phyloP scores from a whole-genome alignment of 1,140 invertebrate species.

The Neodiprion virginianus region DNA sequence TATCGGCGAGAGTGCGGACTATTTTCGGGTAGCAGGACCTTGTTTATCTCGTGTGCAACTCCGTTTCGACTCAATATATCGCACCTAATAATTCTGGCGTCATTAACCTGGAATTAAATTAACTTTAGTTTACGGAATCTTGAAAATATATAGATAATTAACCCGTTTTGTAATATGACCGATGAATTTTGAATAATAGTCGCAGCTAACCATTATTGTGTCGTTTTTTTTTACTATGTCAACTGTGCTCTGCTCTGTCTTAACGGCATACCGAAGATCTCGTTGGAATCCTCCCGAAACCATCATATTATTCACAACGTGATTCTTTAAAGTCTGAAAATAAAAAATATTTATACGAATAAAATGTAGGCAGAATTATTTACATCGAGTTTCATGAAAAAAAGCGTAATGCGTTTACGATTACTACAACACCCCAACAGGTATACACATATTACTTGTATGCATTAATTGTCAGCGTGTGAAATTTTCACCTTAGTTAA shows the following conservation, averaged over 20 bases:
- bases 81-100: constrained; percentile 52
- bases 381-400: not conserved
- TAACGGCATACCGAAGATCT: constrained; percentile 53
- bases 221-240: constrained; percentile 37
- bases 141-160: not conserved
- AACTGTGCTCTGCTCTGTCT: constrained; percentile 41
- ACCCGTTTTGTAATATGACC: not conserved
- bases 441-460: too few relatives aligned
- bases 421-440: too few relatives aligned
- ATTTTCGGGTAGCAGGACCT: constrained; percentile 46
- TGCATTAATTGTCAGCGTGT: too few relatives aligned
- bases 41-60: constrained; percentile 66
- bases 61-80: constrained; percentile 67
- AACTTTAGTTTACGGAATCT: not conserved
- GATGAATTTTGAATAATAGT: not conserved
- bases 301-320: constrained; percentile 55
- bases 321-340: constrained; percentile 53
- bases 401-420: not conserved
- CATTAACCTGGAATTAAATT: constrained; percentile 47
- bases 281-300: constrained; percentile 51
- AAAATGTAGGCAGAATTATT: too few relatives aligned
- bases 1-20: too few relatives aligned
- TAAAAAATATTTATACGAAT: not conserved
- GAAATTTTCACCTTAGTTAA: constrained; percentile 43
- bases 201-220: constrained; percentile 34